Conservation (phyloP, 2,113 vertebrate species). For the Alligator sinensis region DNA sequence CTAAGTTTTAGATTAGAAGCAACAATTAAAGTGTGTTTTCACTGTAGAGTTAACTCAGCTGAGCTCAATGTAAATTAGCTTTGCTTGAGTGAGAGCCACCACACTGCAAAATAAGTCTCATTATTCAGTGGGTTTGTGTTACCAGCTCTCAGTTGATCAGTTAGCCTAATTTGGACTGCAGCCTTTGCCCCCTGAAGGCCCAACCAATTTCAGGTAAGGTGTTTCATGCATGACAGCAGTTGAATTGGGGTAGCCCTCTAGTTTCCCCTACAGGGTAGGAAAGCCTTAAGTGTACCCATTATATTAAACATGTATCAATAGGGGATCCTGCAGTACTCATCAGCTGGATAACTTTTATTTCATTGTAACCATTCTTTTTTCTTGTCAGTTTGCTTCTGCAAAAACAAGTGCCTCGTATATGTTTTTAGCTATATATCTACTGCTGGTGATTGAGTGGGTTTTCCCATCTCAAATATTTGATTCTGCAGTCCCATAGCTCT, state of each 20-base stretch:
- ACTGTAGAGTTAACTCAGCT: neutral
- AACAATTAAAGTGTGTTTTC: neutral
- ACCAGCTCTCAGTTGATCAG: neutral
- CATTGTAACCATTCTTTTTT: neutral
- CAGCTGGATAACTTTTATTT: neutral
- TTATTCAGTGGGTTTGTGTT: neutral
- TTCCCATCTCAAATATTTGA: neutral
- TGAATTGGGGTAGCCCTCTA: neutral
- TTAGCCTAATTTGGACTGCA: neutral
- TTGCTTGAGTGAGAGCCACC: neutral
- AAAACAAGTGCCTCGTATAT: neutral
- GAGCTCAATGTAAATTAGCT: neutral
- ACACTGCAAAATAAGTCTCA: fast-evolving
- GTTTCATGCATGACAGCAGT: neutral
- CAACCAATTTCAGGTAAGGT: neutral
- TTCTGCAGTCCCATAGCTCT: neutral
- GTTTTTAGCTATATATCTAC: neutral
- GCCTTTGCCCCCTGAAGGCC: neutral
- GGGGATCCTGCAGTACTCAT: neutral
- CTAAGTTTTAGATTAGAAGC: neutral
- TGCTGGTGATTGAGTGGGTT: neutral
- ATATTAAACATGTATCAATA: neutral
- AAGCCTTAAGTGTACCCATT: neutral
- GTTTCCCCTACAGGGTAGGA: neutral
- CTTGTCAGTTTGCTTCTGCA: neutral